A percentile compares a stretch with the other conserved stretches of the same genome.
Conservation (phyloP, 2,113 vertebrate species). For the Paracanthobrama guichenoti region DNA sequence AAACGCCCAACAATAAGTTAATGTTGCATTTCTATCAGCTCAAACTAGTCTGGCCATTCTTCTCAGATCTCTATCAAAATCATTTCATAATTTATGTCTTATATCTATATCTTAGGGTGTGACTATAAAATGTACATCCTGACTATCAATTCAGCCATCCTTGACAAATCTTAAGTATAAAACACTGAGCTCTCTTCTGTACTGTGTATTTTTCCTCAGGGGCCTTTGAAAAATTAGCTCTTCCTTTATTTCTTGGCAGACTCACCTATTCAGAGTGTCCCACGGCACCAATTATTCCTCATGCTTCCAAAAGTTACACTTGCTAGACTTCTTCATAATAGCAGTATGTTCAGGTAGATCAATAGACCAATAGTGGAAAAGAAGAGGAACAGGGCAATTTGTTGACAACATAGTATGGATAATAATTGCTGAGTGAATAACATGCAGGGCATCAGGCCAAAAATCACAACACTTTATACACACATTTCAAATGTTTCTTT, state of each 20-base stretch:
- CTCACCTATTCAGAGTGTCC: constrained; percentile 13
- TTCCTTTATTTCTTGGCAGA: constrained; percentile 33
- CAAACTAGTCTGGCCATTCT: no score
- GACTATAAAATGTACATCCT: neutral
- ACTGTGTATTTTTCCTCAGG: neutral
- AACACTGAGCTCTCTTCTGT: neutral
- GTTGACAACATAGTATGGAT: neutral
- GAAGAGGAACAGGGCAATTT: constrained; percentile 24
- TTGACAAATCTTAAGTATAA: neutral
- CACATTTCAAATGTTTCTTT: neutral
- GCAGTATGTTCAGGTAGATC: constrained; percentile 15
- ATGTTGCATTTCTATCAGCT: no score
- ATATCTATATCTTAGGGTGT: neutral
- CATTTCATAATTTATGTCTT: neutral
- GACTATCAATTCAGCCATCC: neutral
- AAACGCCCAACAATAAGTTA: no score
- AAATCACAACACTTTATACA: neutral
- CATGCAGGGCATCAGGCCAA: neutral
- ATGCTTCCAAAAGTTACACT: constrained; percentile 29
- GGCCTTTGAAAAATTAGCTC: constrained; percentile 32
- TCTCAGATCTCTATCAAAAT: no score
- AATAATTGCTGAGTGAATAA: constrained; percentile 15
- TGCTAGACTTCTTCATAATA: constrained; percentile 27
- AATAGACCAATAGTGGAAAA: constrained; percentile 12
- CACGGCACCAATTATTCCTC: constrained; percentile 33